Conservation (phyloP, 2,797 vertebrate genomes). For the Valencia hispanica region DNA sequence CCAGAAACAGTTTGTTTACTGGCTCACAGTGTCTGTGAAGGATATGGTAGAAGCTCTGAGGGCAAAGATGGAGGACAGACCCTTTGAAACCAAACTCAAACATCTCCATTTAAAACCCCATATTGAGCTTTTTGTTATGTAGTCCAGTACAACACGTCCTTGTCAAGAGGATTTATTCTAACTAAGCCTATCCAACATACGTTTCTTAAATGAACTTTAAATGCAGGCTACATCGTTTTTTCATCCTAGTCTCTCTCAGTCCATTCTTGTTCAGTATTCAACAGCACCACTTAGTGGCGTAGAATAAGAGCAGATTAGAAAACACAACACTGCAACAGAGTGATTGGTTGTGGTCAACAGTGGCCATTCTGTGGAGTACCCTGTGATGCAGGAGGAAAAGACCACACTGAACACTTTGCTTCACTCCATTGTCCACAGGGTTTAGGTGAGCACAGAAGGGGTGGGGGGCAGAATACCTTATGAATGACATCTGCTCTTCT, state of each 20-base stretch:
- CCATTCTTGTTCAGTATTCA: too few relatives aligned
- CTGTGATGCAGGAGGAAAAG: conserved; percentile 66
- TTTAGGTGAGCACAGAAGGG: fast-evolving
- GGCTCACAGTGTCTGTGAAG: conserved; percentile 29
- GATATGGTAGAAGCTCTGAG: conserved; percentile 38
- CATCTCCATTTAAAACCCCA: conserved; percentile 38
- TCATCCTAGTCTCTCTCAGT: too few relatives aligned
- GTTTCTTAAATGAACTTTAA: too few relatives aligned
- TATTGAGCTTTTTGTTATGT: conserved; percentile 70
- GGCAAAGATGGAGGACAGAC: background rate
- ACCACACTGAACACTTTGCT: conserved; percentile 61
- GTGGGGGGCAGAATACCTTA: fast-evolving
- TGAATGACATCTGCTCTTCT: conserved; percentile 52
- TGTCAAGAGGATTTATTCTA: too few relatives aligned
- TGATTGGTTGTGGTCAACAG: conserved; percentile 74
- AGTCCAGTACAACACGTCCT: too few relatives aligned
- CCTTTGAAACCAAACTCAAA: conserved; percentile 6
- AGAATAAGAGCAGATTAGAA: too few relatives aligned
- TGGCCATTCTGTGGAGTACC: conserved; percentile 75
- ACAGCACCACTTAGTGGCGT: too few relatives aligned
- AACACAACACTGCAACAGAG: too few relatives aligned
- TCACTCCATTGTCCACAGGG: conserved; percentile 58
- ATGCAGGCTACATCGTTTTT: too few relatives aligned
- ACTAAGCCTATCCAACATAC: too few relatives aligned
- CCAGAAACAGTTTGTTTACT: conserved; percentile 54